Percentiles rank a stretch among this genome's conserved stretches.
Evolutionary conservation across 1,140 invertebrate species (phyloP).

Genomic region (Drosophila pachea): DNA sequence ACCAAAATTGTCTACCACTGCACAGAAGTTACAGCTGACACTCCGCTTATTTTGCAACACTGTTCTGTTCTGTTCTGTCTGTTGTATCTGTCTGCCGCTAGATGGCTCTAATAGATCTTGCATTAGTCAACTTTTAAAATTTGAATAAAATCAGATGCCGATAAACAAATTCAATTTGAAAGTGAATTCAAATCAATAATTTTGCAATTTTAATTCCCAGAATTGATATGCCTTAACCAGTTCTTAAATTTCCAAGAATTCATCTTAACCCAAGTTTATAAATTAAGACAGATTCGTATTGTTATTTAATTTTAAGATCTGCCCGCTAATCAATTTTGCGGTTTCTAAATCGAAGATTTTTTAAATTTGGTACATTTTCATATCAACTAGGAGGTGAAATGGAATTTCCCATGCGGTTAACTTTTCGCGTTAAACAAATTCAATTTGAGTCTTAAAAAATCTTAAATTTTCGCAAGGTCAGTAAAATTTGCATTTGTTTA

Average conservation of each 20-base stretch:
- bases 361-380: conserved; percentile 14
- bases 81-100: not conserved
- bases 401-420: conserved; percentile 9
- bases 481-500: conserved; percentile 37
- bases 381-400: conserved; percentile 27
- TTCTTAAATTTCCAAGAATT: not conserved
- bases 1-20: too few species aligned
- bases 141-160: conserved; percentile 10
- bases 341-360: conserved; percentile 14
- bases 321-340: conserved; percentile 29
- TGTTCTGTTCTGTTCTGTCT: too few species aligned
- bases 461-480: conserved; percentile 39
- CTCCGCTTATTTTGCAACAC: not conserved
- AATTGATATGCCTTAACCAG: conserved; percentile 36
- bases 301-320: not conserved
- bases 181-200: not conserved
- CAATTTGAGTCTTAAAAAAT: conserved; percentile 15
- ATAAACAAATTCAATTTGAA: not conserved
- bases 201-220: conserved; percentile 17
- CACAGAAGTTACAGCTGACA: not conserved
- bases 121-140: not conserved
- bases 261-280: too few species aligned
- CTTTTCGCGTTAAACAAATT: conserved; percentile 12
- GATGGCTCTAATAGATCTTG: conserved; percentile 24
- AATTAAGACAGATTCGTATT: not conserved